Percentiles rank a stretch among this genome's conserved stretches.
Evolutionary conservation across 2,888 invertebrate genomes (phyloP).

Genomic region (Nysson spinosus): DNA sequence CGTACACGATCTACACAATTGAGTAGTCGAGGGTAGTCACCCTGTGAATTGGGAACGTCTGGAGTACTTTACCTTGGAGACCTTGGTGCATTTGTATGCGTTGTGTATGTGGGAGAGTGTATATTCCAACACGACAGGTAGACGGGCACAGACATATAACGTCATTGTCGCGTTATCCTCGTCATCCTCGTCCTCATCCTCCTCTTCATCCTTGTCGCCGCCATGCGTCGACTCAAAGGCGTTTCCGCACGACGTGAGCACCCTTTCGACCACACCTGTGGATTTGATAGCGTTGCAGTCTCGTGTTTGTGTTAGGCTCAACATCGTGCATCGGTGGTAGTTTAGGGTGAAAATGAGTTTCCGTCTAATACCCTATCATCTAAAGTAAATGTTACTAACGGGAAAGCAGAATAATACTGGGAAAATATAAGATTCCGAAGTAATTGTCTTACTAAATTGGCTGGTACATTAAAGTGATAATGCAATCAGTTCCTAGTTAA

Average conservation of each 20-base stretch:
- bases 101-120: not conserved
- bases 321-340: constrained; percentile 9
- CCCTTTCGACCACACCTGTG: constrained; percentile 59
- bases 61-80: constrained; percentile 22
- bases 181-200: constrained; percentile 3
- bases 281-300: constrained; percentile 43
- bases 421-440: no score
- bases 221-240: constrained; percentile 46
- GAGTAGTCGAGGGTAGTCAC: constrained; percentile 35
- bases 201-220: constrained; percentile 34
- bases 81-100: no score
- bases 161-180: not conserved
- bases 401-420: not conserved
- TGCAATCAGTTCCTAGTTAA: no score
- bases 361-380: not conserved
- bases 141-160: constrained; percentile 19
- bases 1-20: not conserved
- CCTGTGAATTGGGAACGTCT: constrained; percentile 27
- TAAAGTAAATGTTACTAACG: constrained; percentile 12
- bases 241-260: constrained; percentile 53
- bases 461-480: no score
- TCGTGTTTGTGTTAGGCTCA: constrained; percentile 15
- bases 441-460: no score
- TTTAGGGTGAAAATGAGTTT: constrained; percentile 6
- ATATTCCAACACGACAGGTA: constrained; percentile 15